Base-by-base conservation (phyloP, 2,888 invertebrate genomes). In the Yponomeuta evonymella region DNA sequence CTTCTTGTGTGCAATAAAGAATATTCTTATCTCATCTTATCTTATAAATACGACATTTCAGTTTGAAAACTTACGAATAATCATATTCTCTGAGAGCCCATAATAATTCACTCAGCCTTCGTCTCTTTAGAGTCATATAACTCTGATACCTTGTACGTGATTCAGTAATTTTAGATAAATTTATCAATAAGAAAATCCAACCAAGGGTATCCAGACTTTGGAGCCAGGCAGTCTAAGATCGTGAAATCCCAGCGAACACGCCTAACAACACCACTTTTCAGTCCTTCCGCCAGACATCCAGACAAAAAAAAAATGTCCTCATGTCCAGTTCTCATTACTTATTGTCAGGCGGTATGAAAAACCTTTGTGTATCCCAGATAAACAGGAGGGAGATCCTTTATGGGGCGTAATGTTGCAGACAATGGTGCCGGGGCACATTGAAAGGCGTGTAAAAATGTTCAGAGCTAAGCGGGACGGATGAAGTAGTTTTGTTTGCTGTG, bases 401-500 rank as follows among this genome's bases (percentile, higher is more conserved):
- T 79, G 82, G 83, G 79, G 81, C 78, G 78, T 80, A 79, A 80
- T 80, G 78, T 75, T 73, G 72, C 75, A 81, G 84, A 89, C 88
- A 89, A 89, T 87, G 76, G 79, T 72, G 72, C 80, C 80, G 79
- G 43, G 78, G 71, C 76, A 82, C 82, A 84, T 84, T 83, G 81
- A 84, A 80, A 82, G 79, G 80, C 79, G 79, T 82, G 82, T 79
- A 81, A 83, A 85, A 84, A 85, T 83, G 78, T 58, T 83, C 87
- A 87, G 82, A 81, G 82, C 74, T 72, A 75, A 81, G 79, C 82
- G 83, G 83, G 86, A 84, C 86, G 80, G 77, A 77, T 76, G 76
- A 76, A 77, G 80, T 79, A 79, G 81, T 82, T 80, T 79, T 80
- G 84, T 85, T 84, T 83, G 78, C 83, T 82, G 78, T 75, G 76